These are phyloP conservation scores for Apantesis nais DNA, from an alignment of 2,888 invertebrate genomes.

Conservation along the genomic window DNA sequence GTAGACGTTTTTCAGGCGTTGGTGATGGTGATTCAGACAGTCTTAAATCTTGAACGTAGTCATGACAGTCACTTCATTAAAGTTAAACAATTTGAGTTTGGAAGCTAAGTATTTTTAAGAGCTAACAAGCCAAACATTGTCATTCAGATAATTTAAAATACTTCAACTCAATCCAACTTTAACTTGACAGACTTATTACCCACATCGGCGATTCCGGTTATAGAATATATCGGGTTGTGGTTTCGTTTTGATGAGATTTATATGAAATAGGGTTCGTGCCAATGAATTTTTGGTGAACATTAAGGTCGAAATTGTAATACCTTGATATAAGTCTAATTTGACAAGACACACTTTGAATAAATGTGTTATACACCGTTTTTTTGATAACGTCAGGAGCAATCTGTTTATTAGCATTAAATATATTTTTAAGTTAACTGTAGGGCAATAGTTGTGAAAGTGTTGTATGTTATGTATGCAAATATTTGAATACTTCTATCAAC, in stretches of 20 bases:
- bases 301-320: slow-evolving; percentile 5
- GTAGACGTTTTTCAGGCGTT: not conserved
- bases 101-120: not conserved
- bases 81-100: not conserved
- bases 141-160: slow-evolving; percentile 15
- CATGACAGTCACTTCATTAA: not conserved
- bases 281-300: slow-evolving; percentile 9
- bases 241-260: slow-evolving; percentile 17
- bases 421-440: not conserved
- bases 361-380: not conserved
- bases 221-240: slow-evolving; percentile 19
- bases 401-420: not conserved
- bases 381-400: not conserved
- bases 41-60: not conserved
- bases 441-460: not conserved
- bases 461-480: too few relatives aligned
- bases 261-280: slow-evolving; percentile 14
- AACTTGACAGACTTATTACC: slow-evolving; percentile 23
- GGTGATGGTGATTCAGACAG: not conserved
- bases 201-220: slow-evolving; percentile 23
- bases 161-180: slow-evolving; percentile 13
- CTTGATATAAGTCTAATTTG: not conserved
- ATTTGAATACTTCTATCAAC: too few relatives aligned
- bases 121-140: slow-evolving; percentile 5
- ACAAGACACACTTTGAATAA: not conserved